Conservation (phyloP, 2,113 vertebrate genomes). For the Plotosus lineatus region DNA sequence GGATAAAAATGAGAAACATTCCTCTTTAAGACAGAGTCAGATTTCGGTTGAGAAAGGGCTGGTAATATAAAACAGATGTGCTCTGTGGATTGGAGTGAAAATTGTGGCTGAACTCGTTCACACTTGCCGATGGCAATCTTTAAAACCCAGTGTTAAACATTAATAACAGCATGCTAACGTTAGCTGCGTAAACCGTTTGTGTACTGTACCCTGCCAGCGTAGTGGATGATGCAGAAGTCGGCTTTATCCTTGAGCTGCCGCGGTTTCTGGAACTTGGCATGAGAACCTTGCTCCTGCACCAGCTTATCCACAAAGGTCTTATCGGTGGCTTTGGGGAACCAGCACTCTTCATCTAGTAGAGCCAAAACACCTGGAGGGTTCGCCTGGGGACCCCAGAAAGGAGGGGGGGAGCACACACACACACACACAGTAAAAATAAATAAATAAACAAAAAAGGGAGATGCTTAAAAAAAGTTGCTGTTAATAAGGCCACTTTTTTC, state of each 20-base stretch:
- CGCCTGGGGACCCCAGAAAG: slow-evolving; percentile 71
- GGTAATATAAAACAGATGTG: slow-evolving; percentile 56
- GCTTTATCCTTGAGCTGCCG: slow-evolving; percentile 95
- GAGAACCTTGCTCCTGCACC: slow-evolving; percentile 94
- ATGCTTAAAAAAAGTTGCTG: not conserved
- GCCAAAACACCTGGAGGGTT: slow-evolving; percentile 93
- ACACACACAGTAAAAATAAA: not conserved
- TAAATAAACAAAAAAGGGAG: not conserved
- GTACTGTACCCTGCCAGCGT: slow-evolving; percentile 87
- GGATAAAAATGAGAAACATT: not conserved
- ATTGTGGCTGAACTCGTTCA: not conserved
- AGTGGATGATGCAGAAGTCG: slow-evolving; percentile 98
- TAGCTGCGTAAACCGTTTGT: no score
- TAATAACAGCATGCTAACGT: no score
- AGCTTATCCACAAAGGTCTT: slow-evolving; percentile 96
- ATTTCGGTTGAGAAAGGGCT: slow-evolving; percentile 18
- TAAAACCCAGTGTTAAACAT: no score
- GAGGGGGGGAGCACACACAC: no score
- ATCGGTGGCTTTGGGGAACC: slow-evolving; percentile 98
- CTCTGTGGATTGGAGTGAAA: not conserved
- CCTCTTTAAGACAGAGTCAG: slow-evolving; percentile 28
- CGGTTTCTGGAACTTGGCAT: slow-evolving; percentile 95
- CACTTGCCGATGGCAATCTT: no score
- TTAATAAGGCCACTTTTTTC: no score
- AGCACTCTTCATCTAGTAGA: slow-evolving; percentile 95